Conservation (phyloP, 30 jellyfish, hydroid and myxozoan genomes). For the Clytia hemisphaerica region DNA sequence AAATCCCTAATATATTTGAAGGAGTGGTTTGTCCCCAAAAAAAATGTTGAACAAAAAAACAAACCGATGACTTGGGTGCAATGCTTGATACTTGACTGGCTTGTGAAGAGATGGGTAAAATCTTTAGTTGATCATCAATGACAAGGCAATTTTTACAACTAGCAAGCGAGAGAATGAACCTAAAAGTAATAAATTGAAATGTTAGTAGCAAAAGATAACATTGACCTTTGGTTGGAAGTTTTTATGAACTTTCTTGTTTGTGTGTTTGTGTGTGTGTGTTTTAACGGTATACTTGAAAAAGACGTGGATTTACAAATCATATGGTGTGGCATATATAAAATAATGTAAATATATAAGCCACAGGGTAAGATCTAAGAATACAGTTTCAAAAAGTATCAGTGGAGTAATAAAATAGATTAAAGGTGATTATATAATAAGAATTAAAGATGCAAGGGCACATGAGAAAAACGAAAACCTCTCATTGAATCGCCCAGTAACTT, state of each 20-base stretch:
- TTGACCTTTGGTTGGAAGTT: too few relatives aligned
- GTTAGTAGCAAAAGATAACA: too few relatives aligned
- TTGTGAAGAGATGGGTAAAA: slow-evolving; percentile 79
- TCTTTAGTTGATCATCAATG: slow-evolving; percentile 82
- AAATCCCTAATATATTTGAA: not conserved
- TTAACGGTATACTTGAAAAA: too few relatives aligned
- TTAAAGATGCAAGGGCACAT: too few relatives aligned
- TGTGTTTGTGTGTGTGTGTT: too few relatives aligned
- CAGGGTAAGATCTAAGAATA: too few relatives aligned
- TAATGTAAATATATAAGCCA: not conserved
- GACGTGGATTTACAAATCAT: too few relatives aligned
- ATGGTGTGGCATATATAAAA: not conserved
- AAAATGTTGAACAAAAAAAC: not conserved
- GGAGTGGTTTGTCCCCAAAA: not conserved
- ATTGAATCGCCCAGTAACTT: slow-evolving; percentile 79
- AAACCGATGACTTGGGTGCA: slow-evolving; percentile 74
- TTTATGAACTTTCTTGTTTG: too few relatives aligned
- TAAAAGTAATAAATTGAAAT: too few relatives aligned
- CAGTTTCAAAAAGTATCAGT: too few relatives aligned
- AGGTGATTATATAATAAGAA: too few relatives aligned
- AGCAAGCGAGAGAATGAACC: slow-evolving; percentile 75
- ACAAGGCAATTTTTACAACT: slow-evolving; percentile 84
- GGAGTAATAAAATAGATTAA: too few relatives aligned
- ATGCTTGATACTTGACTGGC: slow-evolving; percentile 45
- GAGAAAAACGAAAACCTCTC: slow-evolving; percentile 59